Evolutionary conservation across 2,888 invertebrate species (phyloP).

Genomic region (Pardosa pseudoannulata): DNA sequence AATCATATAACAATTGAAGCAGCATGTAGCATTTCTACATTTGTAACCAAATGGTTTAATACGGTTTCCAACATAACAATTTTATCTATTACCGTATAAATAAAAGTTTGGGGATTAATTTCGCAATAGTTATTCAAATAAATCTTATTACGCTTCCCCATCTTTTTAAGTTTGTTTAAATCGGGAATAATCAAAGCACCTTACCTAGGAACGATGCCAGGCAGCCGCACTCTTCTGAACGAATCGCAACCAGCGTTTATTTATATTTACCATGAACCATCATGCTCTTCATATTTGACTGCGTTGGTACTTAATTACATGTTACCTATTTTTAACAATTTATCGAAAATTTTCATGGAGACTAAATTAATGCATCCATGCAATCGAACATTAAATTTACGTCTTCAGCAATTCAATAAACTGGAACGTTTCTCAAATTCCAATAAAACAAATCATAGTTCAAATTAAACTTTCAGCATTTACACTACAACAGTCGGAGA

Average conservation of each 20-base stretch:
- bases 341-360: neutral
- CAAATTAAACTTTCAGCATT: constrained; percentile 22
- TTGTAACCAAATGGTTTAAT: too few relatives aligned
- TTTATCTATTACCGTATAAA: too few relatives aligned
- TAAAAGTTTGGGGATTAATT: too few relatives aligned
- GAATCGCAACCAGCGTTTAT: neutral
- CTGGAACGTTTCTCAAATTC: constrained; percentile 3
- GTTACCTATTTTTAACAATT: constrained; percentile 1
- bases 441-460: constrained; percentile 9
- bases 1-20: too few relatives aligned
- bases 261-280: neutral
- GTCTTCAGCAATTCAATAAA: neutral
- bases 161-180: too few relatives aligned
- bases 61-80: too few relatives aligned
- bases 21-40: too few relatives aligned
- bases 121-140: too few relatives aligned
- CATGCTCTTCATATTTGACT: neutral
- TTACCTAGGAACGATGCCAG: too few relatives aligned
- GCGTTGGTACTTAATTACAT: neutral
- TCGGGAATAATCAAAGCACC: too few relatives aligned
- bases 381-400: constrained; percentile 1
- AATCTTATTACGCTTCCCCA: too few relatives aligned
- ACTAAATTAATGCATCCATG: neutral
- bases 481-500: constrained; percentile 30
- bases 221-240: too few relatives aligned